phyloP scores from a whole-genome alignment of 2,113 vertebrate species.

The Nanorana parkeri region DNA sequence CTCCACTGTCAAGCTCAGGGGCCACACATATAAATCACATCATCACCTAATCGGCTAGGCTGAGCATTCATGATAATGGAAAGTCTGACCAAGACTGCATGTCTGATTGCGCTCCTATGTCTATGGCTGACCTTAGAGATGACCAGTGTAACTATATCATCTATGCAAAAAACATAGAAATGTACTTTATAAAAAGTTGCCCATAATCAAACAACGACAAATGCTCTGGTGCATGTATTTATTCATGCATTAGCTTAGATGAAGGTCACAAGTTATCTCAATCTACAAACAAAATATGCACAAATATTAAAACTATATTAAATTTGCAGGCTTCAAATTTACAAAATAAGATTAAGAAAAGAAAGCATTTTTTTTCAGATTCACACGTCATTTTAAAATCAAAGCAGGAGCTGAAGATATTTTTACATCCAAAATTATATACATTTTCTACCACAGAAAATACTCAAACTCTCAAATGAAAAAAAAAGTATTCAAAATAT shows the following conservation, averaged over 20 bases:
- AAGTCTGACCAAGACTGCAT: too few relatives aligned
- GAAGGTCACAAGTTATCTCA: slow-evolving; percentile 77
- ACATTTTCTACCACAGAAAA: slow-evolving; percentile 72
- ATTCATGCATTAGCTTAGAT: slow-evolving; percentile 72
- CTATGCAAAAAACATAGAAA: too few relatives aligned
- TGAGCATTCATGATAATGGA: too few relatives aligned
- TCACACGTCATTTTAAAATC: slow-evolving; percentile 72
- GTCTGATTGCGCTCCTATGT: too few relatives aligned
- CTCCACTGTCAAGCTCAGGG: too few relatives aligned
- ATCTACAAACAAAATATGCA: slow-evolving; percentile 62
- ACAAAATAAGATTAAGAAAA: slow-evolving; percentile 77
- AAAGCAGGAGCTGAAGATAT: slow-evolving; percentile 73
- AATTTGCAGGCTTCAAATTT: slow-evolving; percentile 75
- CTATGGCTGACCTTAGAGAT: too few relatives aligned
- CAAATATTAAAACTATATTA: slow-evolving; percentile 76
- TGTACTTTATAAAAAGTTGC: too few relatives aligned
- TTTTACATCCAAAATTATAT: slow-evolving; percentile 78
- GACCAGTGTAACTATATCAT: too few relatives aligned
- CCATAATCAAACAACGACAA: background rate
- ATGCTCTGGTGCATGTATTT: slow-evolving; percentile 67
- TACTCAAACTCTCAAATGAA: slow-evolving; percentile 67
- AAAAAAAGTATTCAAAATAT: slow-evolving; percentile 75
- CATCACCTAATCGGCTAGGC: too few relatives aligned
- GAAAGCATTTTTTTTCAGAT: slow-evolving; percentile 71
- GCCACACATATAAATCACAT: too few relatives aligned